These are phyloP conservation scores for Cephus runcator DNA, from an alignment of 2,888 invertebrate genomes.

Conservation along the genomic window DNA sequence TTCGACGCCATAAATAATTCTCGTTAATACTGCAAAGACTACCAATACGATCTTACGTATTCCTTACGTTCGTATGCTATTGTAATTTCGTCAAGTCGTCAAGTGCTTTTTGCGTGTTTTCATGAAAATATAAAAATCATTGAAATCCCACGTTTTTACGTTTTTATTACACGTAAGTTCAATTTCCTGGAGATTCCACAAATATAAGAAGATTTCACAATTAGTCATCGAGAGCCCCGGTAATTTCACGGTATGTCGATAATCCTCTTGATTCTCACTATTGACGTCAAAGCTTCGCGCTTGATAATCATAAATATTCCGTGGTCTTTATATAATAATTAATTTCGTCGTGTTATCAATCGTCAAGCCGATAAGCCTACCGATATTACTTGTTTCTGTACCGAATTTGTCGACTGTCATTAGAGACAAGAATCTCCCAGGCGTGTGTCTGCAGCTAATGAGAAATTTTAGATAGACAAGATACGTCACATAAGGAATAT, in stretches of 20 bases:
- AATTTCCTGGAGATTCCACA: neutral
- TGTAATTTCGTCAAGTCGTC: neutral
- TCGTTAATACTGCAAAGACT: neutral
- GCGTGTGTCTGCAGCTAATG: neutral
- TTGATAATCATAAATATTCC: conserved; percentile 18
- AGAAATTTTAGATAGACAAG: neutral
- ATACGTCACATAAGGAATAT: neutral
- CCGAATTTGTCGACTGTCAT: too few species aligned
- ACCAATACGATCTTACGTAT: neutral
- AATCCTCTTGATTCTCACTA: conserved; percentile 11
- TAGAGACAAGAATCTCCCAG: too few species aligned
- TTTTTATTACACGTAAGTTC: too few species aligned
- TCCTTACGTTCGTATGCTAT: neutral
- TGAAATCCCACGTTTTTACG: neutral
- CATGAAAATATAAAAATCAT: neutral
- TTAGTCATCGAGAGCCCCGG: neutral
- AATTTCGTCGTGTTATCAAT: conserved; percentile 40
- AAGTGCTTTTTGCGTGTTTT: neutral
- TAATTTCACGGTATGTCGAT: neutral
- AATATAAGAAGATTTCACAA: neutral
- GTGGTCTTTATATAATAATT: conserved; percentile 38
- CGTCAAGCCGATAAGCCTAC: conserved; percentile 16
- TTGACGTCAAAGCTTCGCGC: conserved; percentile 25
- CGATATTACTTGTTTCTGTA: neutral
- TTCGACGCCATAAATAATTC: neutral